A percentile compares a stretch with the other conserved stretches of the same genome.
These are phyloP conservation scores for Axinella damicornis DNA, from an alignment of 37 sponge, comb jelly and placozoan species.

Conservation along the genomic window DNA sequence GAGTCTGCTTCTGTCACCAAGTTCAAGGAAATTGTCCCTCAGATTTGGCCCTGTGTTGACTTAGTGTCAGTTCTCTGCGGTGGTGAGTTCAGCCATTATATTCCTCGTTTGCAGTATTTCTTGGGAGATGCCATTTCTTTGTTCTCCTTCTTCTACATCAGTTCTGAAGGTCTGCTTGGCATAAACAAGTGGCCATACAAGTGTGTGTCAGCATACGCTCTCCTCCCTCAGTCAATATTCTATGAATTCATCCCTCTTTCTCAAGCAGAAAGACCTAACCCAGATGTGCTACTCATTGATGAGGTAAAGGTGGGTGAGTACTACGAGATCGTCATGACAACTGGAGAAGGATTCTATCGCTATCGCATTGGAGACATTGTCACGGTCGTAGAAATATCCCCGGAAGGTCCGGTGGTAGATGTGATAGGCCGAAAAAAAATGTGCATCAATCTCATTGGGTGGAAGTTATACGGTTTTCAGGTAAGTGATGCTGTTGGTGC, in stretches of 20 bases:
- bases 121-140: neutral
- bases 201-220: neutral
- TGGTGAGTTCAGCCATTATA: neutral
- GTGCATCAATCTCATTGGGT: neutral
- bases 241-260: neutral
- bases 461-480: neutral
- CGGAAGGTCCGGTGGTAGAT: neutral
- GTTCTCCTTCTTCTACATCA: neutral
- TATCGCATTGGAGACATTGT: constrained; percentile 5
- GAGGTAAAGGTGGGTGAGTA: neutral
- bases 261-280: neutral
- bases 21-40: neutral
- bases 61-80: neutral
- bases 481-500: neutral
- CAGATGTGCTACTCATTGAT: neutral
- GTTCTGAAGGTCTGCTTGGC: neutral
- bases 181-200: neutral
- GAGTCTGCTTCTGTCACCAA: neutral
- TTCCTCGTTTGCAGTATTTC: neutral
- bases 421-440: neutral
- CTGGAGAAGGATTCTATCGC: neutral
- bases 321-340: neutral
- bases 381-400: neutral
- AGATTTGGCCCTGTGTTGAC: neutral
- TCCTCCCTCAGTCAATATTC: neutral